A percentile compares a stretch with the other conserved stretches of the same genome.
Conservation (phyloP, 2,797 vertebrate species). For the Sarcoramphus papa region DNA sequence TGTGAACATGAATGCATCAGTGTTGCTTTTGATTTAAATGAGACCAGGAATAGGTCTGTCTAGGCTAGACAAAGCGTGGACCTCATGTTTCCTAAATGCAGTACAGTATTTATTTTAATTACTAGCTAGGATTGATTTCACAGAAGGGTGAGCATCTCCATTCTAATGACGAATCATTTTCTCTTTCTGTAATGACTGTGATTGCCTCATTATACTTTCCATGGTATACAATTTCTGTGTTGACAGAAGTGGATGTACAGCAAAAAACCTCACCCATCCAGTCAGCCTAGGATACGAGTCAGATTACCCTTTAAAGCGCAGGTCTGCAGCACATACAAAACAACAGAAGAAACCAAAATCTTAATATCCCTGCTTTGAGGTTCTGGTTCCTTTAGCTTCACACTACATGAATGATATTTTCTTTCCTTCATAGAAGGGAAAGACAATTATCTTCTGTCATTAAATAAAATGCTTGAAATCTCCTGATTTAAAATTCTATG, state of each 20-base stretch:
- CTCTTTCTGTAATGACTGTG: slow-evolving; percentile 29
- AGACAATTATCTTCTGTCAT: background rate
- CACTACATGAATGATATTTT: background rate
- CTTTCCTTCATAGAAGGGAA: background rate
- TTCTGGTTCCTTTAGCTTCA: background rate
- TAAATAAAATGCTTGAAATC: background rate
- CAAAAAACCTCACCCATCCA: slow-evolving; percentile 16
- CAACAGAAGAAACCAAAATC: background rate
- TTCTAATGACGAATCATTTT: slow-evolving; percentile 38
- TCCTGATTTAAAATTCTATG: background rate
- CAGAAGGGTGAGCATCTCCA: slow-evolving; percentile 22
- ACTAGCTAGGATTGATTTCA: slow-evolving; percentile 8
- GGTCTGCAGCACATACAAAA: background rate
- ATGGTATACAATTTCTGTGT: slow-evolving; percentile 38
- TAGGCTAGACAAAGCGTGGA: background rate
- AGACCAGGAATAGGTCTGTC: background rate
- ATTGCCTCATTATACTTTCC: slow-evolving; percentile 43
- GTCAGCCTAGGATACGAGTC: background rate
- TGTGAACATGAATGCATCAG: background rate
- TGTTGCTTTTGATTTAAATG: background rate
- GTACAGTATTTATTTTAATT: slow-evolving; percentile 29
- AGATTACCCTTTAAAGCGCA: background rate
- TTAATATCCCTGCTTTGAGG: background rate
- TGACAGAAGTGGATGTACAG: slow-evolving; percentile 15
- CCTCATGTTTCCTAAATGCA: background rate